phyloP scores from a whole-genome alignment of 2,888 invertebrate species.

The Palloptera scutellata region DNA sequence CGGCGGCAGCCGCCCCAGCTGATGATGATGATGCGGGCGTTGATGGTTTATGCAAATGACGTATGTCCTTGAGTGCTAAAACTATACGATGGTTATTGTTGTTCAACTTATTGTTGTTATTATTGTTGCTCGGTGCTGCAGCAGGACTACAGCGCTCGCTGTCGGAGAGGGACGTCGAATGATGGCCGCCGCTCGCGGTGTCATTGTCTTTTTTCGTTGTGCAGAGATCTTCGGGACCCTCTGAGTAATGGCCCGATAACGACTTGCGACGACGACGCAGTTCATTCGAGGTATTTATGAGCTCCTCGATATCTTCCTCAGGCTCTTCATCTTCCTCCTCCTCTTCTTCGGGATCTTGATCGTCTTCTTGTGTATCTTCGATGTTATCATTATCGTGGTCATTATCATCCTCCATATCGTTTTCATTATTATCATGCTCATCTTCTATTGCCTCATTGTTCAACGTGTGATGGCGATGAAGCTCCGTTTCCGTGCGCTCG shows the following conservation, averaged over 20 bases:
- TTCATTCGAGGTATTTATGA: slow-evolving; percentile 56
- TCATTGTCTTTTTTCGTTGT: slow-evolving; percentile 57
- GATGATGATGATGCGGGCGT: slow-evolving; percentile 43
- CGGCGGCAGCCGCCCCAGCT: background rate
- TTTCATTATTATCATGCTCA: slow-evolving; percentile 33
- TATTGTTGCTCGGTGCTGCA: slow-evolving; percentile 46
- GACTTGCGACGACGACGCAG: slow-evolving; percentile 55
- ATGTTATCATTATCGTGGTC: slow-evolving; percentile 59
- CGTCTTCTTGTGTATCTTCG: slow-evolving; percentile 36
- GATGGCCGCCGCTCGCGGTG: slow-evolving; percentile 42
- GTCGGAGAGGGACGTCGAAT: slow-evolving; percentile 48
- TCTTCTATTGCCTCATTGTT: slow-evolving; percentile 19
- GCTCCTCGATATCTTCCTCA: slow-evolving; percentile 58
- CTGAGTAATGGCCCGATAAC: slow-evolving; percentile 52
- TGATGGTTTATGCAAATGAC: slow-evolving; percentile 62
- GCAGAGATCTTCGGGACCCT: slow-evolving; percentile 64
- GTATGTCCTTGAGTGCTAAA: slow-evolving; percentile 62
- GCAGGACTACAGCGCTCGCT: slow-evolving; percentile 24
- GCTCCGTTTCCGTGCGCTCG: too few relatives aligned
- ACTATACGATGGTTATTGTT: slow-evolving; percentile 63
- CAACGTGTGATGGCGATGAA: too few relatives aligned
- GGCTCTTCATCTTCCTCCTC: slow-evolving; percentile 43
- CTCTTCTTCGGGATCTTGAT: slow-evolving; percentile 41
- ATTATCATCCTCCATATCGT: slow-evolving; percentile 65
- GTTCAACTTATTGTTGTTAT: slow-evolving; percentile 55